Conservation (phyloP, 2,113 vertebrate genomes). For the Parotia lawesii region DNA sequence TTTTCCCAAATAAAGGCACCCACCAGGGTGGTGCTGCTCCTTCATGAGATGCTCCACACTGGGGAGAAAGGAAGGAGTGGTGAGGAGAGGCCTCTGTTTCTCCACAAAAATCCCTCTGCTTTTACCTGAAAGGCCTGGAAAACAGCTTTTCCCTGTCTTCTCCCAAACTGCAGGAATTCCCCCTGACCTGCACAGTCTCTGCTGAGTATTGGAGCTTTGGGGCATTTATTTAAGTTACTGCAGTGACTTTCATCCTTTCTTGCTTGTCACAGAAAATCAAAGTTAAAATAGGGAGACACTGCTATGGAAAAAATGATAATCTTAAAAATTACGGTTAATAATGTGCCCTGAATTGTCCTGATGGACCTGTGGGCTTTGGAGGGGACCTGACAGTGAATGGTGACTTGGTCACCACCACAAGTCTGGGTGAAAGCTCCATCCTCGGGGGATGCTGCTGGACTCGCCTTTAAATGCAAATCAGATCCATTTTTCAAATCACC, state of each 20-base stretch:
- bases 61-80: background rate
- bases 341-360: background rate
- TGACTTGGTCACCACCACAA: background rate
- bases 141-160: background rate
- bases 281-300: background rate
- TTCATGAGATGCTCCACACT: background rate
- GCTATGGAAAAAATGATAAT: background rate
- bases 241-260: background rate
- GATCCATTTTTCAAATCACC: background rate
- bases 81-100: background rate
- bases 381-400: background rate
- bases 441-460: background rate
- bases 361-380: background rate
- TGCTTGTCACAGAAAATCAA: background rate
- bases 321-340: background rate
- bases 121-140: background rate
- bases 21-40: background rate
- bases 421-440: background rate
- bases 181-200: background rate
- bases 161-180: background rate
- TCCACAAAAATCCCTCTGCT: background rate
- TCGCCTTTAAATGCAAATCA: conserved; percentile 4
- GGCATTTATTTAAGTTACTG: background rate
- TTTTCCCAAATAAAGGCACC: background rate
- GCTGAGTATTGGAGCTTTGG: background rate